A percentile compares a stretch with the other conserved stretches of the same genome.
These are phyloP conservation scores for Platycheirus albimanus DNA, from an alignment of 2,888 invertebrate genomes.

Conservation along the genomic window DNA sequence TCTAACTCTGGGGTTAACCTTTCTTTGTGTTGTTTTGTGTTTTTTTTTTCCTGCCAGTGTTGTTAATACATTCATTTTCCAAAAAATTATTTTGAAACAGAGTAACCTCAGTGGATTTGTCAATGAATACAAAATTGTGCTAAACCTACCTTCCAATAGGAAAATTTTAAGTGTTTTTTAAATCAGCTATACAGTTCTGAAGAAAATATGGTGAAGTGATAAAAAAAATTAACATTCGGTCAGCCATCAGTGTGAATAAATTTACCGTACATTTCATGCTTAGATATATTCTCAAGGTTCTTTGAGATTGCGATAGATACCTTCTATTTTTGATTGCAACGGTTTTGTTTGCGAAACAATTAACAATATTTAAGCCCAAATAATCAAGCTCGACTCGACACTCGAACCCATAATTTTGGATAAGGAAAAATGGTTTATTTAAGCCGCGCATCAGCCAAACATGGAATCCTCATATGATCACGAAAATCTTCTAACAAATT, in stretches of 20 bases:
- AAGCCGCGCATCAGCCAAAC: conserved; percentile 76
- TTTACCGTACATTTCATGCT: conserved; percentile 13
- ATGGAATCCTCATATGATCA: conserved; percentile 83
- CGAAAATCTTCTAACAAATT: conserved; percentile 83
- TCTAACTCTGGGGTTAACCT: conserved; percentile 17
- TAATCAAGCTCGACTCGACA: background rate
- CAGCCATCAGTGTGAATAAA: conserved; percentile 4
- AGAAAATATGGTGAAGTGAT: background rate
- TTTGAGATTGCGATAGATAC: background rate
- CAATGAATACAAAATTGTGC: too few species aligned
- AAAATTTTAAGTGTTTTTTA: too few species aligned
- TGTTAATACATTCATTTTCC: conserved; percentile 13
- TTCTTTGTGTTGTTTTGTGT: conserved; percentile 23
- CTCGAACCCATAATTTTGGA: conserved; percentile 41
- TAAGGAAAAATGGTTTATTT: conserved; percentile 66
- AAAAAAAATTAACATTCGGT: background rate
- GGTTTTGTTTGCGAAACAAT: background rate
- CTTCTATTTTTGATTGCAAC: too few species aligned
- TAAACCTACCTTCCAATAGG: too few species aligned
- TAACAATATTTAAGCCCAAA: conserved; percentile 2
- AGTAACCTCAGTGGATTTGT: background rate
- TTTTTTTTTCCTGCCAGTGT: conserved; percentile 1
- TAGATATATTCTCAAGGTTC: conserved; percentile 34
- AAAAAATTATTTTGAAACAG: conserved; percentile 1
- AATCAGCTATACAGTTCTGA: background rate